These are phyloP conservation scores for Eudyptes chrysolophus DNA, from an alignment of 2,113 vertebrate species.

Conservation along the genomic window DNA sequence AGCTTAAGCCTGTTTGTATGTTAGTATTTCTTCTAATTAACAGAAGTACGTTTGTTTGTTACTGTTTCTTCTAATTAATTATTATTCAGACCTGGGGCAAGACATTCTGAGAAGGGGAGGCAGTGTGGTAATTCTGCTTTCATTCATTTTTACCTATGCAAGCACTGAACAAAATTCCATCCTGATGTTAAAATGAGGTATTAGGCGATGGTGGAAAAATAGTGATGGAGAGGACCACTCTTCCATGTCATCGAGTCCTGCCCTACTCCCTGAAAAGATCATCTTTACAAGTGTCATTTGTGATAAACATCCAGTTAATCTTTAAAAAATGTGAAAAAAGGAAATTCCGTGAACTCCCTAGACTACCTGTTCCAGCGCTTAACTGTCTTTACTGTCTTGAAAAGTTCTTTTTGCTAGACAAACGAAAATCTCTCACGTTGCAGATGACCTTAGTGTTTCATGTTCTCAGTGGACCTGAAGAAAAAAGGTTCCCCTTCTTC, in stretches of 20 bases:
- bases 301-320: neutral
- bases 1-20: neutral
- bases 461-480: neutral
- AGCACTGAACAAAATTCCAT: neutral
- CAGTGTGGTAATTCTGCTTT: neutral
- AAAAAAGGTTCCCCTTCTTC: neutral
- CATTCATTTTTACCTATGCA: neutral
- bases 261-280: neutral
- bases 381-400: neutral
- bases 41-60: neutral
- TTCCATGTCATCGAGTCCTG: neutral
- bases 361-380: neutral
- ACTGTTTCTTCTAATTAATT: neutral
- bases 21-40: neutral
- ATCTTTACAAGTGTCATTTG: neutral
- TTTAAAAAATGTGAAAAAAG: neutral
- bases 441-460: neutral
- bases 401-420: neutral
- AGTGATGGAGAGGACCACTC: neutral
- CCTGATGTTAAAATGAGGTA: neutral
- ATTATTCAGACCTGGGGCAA: neutral
- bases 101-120: neutral
- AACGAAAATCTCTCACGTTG: neutral
- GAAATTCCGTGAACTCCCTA: neutral
- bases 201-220: neutral